phyloP scores from a whole-genome alignment of 2,797 vertebrate genomes.

The Mallotus villosus region DNA sequence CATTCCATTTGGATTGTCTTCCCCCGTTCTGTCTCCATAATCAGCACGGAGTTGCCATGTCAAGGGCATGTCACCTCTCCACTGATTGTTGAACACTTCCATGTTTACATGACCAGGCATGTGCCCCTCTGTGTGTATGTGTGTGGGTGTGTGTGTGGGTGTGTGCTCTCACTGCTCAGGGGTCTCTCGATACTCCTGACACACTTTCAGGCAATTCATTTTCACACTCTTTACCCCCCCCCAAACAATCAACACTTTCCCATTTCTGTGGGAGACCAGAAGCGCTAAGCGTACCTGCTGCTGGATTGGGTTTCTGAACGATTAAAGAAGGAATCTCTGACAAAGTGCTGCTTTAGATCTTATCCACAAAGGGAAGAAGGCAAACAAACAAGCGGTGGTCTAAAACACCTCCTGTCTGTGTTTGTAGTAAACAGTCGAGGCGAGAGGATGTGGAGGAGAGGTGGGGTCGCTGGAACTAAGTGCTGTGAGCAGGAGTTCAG shows the following conservation, averaged over 20 bases:
- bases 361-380: conserved; percentile 27
- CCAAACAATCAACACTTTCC: conserved; percentile 28
- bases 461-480: background rate
- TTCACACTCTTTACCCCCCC: background rate
- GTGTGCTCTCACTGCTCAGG: background rate
- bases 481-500: conserved; percentile 22
- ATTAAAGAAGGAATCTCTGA: conserved; percentile 24
- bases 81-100: conserved; percentile 15
- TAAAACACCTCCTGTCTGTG: conserved; percentile 36
- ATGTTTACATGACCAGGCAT: background rate
- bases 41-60: conserved; percentile 31
- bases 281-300: background rate
- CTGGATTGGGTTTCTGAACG: conserved; percentile 37
- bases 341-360: conserved; percentile 34
- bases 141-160: background rate
- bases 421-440: conserved; percentile 51
- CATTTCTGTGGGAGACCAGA: background rate
- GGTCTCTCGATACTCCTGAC: background rate
- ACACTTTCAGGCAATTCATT: background rate
- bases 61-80: conserved; percentile 44
- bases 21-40: conserved; percentile 27
- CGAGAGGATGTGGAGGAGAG: conserved; percentile 22
- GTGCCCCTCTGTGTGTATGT: background rate
- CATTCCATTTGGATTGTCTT: conserved; percentile 65
- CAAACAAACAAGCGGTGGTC: conserved; percentile 35